Evolutionary conservation across 1,140 invertebrate species (phyloP), one percentile per base, ranked within the genome.

Genomic region (Pantala flavescens): DNA sequence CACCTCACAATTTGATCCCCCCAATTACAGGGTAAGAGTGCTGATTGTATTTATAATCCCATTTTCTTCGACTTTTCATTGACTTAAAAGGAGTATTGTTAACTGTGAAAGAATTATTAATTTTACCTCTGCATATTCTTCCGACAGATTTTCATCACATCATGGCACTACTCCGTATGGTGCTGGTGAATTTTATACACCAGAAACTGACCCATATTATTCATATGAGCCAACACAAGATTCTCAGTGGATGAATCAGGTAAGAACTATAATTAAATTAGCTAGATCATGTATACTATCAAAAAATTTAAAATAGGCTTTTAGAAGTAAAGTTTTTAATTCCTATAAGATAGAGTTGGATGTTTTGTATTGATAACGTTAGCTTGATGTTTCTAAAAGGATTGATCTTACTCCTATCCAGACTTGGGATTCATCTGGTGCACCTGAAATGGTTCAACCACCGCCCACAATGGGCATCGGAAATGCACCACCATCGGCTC

Each of bases 161-260:
- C 49, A 63, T 63, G 49, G 49, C 12, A 63, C 16, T 63, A 21
- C 49, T 19, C 49, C 49, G 16, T 75, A 76, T 74, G 43, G 75
- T 70, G 63, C 74, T 42, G 24, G 43, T 43, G 73, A 80, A 24
- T 79, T 77, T 74, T 79, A 81, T 74, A 71, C 76, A 28, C 55
- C 77, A 16, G 77, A 81, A 70, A 76, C 77, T 0, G 89, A 91
- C 80, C 86, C 88, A 0, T 91, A 90, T 78, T 90, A 89, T 81
- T 86, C 87, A 36, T 91, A 90, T 78, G 90, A 91, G 80, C 89
- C 89, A 0, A 90, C 89, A 0, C 89, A 91, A 77, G 90, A 91
- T 78, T 87, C 85, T 23, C 89, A 90, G 78, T 91, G 90, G 90
- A 85, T 84, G 74, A 83, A 85, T 79, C 81, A 63, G 49, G 74